Base-by-base conservation (phyloP, 2,888 invertebrate species). In the Sipha maydis region DNA sequence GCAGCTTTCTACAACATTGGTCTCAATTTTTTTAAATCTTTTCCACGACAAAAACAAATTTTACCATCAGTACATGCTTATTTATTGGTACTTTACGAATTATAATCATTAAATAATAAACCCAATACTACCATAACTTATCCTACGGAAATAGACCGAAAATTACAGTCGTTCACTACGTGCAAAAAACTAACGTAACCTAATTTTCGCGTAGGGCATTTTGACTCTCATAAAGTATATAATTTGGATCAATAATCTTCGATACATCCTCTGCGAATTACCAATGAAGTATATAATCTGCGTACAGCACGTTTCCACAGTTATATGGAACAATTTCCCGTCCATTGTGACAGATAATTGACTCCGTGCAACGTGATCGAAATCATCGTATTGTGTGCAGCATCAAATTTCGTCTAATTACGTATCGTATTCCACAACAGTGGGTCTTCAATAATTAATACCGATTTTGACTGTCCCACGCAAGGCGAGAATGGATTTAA, bases 191-290 rank as follows among this genome's bases (percentile, higher is more conserved):
- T n/a, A 67, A 83, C 19, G 48, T 83, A 73, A 83, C 71, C 83
- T 83, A 71, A 25, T 54, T 83, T 83, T 71, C 25, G 17, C 21
- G n/a, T 17, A 80, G 38, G 38, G 67, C n/a, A 67, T 61, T 38
- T 61, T 38, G n/a, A 17, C 17, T 80, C 61, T n/a, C 3, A 25
- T 80, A 67, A 80, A 80, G 28, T 71, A 25, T 71, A 71, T 71
- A 75, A 83, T 83, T 83, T 75, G 21, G 54, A 83, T 83, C 56
- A 56, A 75, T 75, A 83, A 83, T 83, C 83, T 56, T 83, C 83
- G n/a, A 83, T 83, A 71, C 41, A 48, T 83, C 83, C 25, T 71
- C 54, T 34, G 25, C 14, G 71, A 83, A 54, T 73, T 83, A 83
- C 71, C 83, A 17, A 54, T 19, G 71, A 71, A 71, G 25, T n/a